A percentile compares a stretch with the other conserved stretches of the same genome.
Evolutionary conservation across 2,888 invertebrate genomes (phyloP).

Genomic region (Homarus gammarus): DNA sequence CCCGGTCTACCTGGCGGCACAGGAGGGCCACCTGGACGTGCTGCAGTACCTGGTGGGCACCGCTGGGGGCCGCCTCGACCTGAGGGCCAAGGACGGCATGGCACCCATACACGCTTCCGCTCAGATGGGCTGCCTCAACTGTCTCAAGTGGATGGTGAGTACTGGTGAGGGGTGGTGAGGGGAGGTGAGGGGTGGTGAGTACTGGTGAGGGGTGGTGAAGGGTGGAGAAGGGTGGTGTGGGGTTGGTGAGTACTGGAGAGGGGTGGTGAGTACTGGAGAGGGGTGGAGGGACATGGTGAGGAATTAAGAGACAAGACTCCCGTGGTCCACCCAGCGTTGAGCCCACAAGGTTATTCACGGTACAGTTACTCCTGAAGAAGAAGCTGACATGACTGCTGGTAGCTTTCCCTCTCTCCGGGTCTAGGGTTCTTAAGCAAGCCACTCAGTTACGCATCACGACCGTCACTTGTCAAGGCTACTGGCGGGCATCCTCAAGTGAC

Average conservation of each 20-base stretch:
- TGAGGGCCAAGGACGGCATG: conserved; percentile 93
- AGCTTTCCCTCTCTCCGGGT: too few relatives aligned
- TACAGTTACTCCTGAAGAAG: too few relatives aligned
- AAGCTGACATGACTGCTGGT: too few relatives aligned
- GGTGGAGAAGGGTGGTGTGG: not conserved
- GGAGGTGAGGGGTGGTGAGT: not conserved
- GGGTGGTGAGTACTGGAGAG: conserved; percentile 1
- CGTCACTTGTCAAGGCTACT: too few relatives aligned
- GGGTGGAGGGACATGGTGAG: not conserved
- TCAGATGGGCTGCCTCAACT: conserved; percentile 92
- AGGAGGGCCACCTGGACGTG: conserved; percentile 92
- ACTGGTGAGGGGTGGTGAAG: not conserved
- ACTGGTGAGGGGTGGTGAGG: not conserved
- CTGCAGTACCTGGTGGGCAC: conserved; percentile 90
- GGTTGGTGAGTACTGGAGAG: not conserved
- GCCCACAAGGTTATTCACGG: not conserved
- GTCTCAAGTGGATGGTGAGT: conserved; percentile 93
- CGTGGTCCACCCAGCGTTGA: not conserved
- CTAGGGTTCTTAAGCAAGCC: too few relatives aligned
- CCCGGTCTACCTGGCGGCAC: conserved; percentile 91
- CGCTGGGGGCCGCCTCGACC: conserved; percentile 90
- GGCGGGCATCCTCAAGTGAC: too few relatives aligned
- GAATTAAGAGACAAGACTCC: not conserved
- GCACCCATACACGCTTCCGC: conserved; percentile 93
- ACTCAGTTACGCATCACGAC: too few relatives aligned